These are phyloP conservation scores for Xylota segnis DNA, from an alignment of 2,888 invertebrate genomes.

Conservation along the genomic window DNA sequence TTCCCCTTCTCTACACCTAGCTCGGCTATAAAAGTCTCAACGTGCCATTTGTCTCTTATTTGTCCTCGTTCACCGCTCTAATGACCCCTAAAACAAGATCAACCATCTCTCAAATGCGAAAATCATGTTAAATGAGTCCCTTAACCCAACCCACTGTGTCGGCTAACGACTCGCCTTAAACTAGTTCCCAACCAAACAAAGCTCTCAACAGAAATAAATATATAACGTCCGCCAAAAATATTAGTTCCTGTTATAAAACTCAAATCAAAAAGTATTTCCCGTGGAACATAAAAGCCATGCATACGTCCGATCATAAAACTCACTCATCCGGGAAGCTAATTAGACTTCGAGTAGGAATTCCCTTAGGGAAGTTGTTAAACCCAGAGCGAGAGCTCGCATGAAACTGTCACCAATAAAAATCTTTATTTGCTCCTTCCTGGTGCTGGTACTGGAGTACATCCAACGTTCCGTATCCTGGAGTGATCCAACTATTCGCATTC, in stretches of 20 bases:
- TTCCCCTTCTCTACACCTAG: not conserved
- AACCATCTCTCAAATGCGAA: constrained; percentile 1
- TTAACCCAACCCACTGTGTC: not conserved
- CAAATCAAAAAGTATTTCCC: constrained; percentile 23
- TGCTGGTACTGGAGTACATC: constrained; percentile 14
- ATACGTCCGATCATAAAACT: constrained; percentile 39
- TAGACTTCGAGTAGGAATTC: constrained; percentile 30
- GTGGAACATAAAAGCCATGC: constrained; percentile 1
- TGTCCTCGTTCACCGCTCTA: not conserved
- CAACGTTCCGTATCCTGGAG: constrained; percentile 43
- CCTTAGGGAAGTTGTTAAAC: constrained; percentile 51
- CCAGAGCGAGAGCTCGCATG: constrained; percentile 48
- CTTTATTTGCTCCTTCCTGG: constrained; percentile 49
- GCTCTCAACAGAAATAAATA: constrained; percentile 26
- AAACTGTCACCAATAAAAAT: constrained; percentile 61
- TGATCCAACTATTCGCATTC: constrained; percentile 3
- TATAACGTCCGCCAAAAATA: constrained; percentile 42
- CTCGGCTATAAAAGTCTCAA: not conserved
- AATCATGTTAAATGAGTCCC: not conserved
- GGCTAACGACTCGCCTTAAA: constrained; percentile 24
- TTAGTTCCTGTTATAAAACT: constrained; percentile 36
- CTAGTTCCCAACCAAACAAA: constrained; percentile 13
- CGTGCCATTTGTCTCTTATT: not conserved
- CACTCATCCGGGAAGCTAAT: constrained; percentile 63
- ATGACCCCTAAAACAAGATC: constrained; percentile 1